Evolutionary conservation across 1,140 invertebrate genomes (phyloP).

Genomic region (Homalodisca vitripennis): DNA sequence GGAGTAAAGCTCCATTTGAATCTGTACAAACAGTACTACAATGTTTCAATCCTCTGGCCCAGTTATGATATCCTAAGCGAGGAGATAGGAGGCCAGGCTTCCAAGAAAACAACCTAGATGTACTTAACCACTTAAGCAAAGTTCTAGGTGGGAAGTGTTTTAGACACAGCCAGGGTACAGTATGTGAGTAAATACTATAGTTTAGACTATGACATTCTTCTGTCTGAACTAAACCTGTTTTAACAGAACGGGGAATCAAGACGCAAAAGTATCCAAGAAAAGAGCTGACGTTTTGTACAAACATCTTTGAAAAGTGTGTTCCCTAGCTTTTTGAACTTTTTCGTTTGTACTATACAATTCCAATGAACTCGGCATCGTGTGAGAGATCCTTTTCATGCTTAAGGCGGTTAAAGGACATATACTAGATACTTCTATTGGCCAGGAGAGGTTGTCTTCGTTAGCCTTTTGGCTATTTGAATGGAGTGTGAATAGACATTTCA

Average conservation of each 20-base stretch:
- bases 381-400: too few relatives aligned
- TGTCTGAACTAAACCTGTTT: constrained; percentile 11
- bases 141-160: not conserved
- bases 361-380: too few relatives aligned
- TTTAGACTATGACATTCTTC: constrained; percentile 9
- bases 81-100: not conserved
- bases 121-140: too few relatives aligned
- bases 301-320: constrained; percentile 15
- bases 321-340: constrained; percentile 2
- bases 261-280: constrained; percentile 10
- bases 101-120: not conserved
- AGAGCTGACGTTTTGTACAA: not conserved
- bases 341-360: too few relatives aligned
- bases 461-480: not conserved
- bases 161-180: not conserved
- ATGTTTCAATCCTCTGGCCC: not conserved
- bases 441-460: too few relatives aligned
- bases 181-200: too few relatives aligned
- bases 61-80: not conserved
- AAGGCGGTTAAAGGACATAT: not conserved
- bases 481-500: not conserved
- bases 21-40: not conserved
- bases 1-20: too few relatives aligned
- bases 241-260: not conserved
- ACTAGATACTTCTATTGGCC: not conserved